phyloP scores from a whole-genome alignment of 2,113 vertebrate species.

The Ciconia boyciana region DNA sequence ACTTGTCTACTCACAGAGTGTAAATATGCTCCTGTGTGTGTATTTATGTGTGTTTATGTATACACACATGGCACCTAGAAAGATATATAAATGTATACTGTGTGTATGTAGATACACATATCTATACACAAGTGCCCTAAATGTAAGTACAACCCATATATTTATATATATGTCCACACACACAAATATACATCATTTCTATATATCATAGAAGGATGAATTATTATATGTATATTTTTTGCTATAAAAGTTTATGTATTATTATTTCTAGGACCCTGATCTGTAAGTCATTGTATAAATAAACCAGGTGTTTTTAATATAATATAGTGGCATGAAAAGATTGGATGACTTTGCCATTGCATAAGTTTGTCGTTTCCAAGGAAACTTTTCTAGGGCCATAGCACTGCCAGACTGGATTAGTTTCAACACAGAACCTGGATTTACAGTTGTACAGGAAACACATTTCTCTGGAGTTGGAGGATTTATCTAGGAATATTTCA shows the following conservation, averaged over 20 bases:
- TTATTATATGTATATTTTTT: conserved; percentile 85
- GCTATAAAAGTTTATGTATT: conserved; percentile 80
- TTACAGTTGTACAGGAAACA: conserved; percentile 57
- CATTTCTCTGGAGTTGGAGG: conserved; percentile 51
- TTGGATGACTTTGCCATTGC: conserved; percentile 40
- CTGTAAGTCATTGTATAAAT: conserved; percentile 86
- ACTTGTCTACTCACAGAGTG: conserved; percentile 21
- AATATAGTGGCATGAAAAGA: conserved; percentile 61
- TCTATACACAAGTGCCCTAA: conserved; percentile 33
- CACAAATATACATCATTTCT: conserved; percentile 71
- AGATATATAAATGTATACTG: conserved; percentile 12
- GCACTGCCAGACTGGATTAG: conserved; percentile 59
- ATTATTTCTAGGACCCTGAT: conserved; percentile 71
- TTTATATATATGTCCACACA: conserved; percentile 62
- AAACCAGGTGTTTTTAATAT: conserved; percentile 80
- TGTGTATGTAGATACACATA: conserved; percentile 22
- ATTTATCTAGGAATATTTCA: conserved; percentile 54
- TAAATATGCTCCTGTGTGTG: conserved; percentile 54
- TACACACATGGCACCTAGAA: conserved; percentile 15
- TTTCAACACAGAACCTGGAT: conserved; percentile 59
- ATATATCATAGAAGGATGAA: conserved; percentile 72
- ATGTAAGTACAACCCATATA: conserved; percentile 60
- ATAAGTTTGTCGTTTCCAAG: conserved; percentile 35
- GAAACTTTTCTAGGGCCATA: conserved; percentile 43
- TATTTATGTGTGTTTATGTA: conserved; percentile 51